Evolutionary conservation across 2,888 invertebrate genomes (phyloP).

Genomic region (Hirtodrosophila trivittata): DNA sequence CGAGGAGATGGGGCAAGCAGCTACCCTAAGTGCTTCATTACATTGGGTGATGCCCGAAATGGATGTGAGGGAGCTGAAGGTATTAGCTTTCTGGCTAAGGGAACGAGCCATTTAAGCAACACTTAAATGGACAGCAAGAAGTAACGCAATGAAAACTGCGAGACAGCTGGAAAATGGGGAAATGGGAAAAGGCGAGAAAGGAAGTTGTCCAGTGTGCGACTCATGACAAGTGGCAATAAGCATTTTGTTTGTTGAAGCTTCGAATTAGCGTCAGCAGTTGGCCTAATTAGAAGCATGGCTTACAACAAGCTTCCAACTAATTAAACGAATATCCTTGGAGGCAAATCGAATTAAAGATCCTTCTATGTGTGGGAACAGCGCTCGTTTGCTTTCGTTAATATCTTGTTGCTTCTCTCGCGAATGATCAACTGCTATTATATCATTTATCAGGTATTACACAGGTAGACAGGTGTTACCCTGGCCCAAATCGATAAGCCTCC

Average conservation of each 20-base stretch:
- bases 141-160: neutral
- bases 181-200: neutral
- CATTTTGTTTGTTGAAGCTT: constrained; percentile 15
- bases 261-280: constrained; percentile 45
- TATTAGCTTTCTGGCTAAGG: constrained; percentile 19
- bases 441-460: constrained; percentile 9
- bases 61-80: neutral
- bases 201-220: neutral
- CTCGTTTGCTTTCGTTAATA: no score
- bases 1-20: neutral
- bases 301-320: neutral
- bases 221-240: constrained; percentile 30
- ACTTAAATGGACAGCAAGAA: constrained; percentile 18
- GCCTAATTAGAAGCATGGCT: constrained; percentile 39
- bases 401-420: no score
- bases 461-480: constrained; percentile 23
- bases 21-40: constrained; percentile 31
- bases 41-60: no score
- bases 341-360: no score
- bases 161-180: constrained; percentile 1
- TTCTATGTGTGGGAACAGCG: no score
- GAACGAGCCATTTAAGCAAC: constrained; percentile 9
- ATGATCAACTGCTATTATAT: constrained; percentile 19
- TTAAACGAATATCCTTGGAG: no score
- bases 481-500: constrained; percentile 43